phyloP scores from a whole-genome alignment of 1,140 invertebrate genomes.

The Lepidurus packardi region DNA sequence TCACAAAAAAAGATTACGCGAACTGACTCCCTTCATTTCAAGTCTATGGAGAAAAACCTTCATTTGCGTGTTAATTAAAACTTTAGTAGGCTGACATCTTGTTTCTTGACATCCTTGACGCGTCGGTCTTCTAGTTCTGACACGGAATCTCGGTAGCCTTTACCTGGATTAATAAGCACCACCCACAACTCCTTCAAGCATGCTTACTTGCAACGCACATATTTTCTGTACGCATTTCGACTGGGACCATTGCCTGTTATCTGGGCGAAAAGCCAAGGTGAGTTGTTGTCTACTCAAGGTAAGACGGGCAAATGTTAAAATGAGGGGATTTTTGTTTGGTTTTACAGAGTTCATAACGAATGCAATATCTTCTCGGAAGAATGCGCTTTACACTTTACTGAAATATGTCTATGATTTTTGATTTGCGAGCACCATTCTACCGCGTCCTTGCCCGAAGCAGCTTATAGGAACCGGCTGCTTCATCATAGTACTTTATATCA shows the following conservation, averaged over 20 bases:
- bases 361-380: too few relatives aligned
- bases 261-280: not conserved
- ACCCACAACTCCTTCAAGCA: not conserved
- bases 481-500: too few relatives aligned
- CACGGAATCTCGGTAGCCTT: not conserved
- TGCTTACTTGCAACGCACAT: not conserved
- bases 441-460: too few relatives aligned
- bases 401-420: too few relatives aligned
- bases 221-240: not conserved
- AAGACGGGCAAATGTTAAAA: not conserved
- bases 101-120: slow-evolving; percentile 3
- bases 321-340: not conserved
- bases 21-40: too few relatives aligned
- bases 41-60: not conserved
- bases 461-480: too few relatives aligned
- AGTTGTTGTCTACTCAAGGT: not conserved
- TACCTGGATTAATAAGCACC: slow-evolving; percentile 13
- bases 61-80: not conserved
- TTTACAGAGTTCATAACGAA: too few relatives aligned
- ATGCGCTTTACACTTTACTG: too few relatives aligned
- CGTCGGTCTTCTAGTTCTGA: not conserved
- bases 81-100: not conserved
- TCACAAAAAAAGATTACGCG: too few relatives aligned
- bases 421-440: too few relatives aligned
- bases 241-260: not conserved